Conservation (phyloP, 2,113 vertebrate species). For the Mormyrus iriodes region DNA sequence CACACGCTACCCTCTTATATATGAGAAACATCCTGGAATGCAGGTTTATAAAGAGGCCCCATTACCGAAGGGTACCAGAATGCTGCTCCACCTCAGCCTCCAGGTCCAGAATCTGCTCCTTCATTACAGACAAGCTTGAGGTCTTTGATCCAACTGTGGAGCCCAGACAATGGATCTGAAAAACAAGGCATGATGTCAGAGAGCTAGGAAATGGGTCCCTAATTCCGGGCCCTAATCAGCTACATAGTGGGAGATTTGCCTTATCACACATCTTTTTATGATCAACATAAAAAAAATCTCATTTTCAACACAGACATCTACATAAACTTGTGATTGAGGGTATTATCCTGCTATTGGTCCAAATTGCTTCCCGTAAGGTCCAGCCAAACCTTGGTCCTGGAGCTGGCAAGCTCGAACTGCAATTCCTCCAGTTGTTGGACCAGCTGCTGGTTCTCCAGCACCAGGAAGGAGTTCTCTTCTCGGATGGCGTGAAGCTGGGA, state of each 20-base stretch:
- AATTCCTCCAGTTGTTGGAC: conserved; percentile 65
- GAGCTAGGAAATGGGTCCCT: neutral
- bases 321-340: neutral
- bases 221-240: neutral
- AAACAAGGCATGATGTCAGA: neutral
- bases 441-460: conserved; percentile 68
- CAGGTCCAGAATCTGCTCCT: conserved; percentile 72
- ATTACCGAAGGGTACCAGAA: conserved; percentile 75
- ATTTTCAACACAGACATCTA: neutral
- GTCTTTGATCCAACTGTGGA: conserved; percentile 47
- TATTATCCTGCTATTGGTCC: neutral
- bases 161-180: conserved; percentile 66
- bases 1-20: neutral
- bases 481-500: conserved; percentile 54
- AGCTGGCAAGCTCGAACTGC: conserved; percentile 64
- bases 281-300: neutral
- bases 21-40: neutral
- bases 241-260: too few relatives aligned
- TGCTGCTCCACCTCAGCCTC: conserved; percentile 76
- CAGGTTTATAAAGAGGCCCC: neutral
- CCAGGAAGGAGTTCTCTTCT: conserved; percentile 73
- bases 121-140: conserved; percentile 62
- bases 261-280: neutral
- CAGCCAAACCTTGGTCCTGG: conserved; percentile 63
- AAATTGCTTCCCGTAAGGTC: neutral